Conservation (phyloP, 2,888 invertebrate species). For the Tridacna gigas region DNA sequence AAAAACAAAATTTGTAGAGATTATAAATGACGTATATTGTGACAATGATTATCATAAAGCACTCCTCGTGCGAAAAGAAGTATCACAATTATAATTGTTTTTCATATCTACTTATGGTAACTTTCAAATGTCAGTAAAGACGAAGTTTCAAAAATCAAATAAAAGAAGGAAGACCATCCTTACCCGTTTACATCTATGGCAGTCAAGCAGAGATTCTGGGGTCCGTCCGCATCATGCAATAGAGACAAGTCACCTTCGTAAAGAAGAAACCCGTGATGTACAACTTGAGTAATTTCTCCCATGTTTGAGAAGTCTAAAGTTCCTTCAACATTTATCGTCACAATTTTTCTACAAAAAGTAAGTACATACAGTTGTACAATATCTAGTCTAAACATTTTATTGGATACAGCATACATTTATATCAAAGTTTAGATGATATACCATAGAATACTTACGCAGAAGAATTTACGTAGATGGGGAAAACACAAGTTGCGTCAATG, state of each 20-base stretch:
- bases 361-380: not conserved
- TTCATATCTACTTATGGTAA: too few species aligned
- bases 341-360: not conserved
- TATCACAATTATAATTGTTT: too few species aligned
- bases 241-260: conserved; percentile 7
- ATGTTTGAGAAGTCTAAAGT: not conserved
- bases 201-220: not conserved
- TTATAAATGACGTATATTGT: not conserved
- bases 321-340: not conserved
- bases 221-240: conserved; percentile 11
- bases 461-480: conserved; percentile 46
- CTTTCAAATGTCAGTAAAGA: too few species aligned
- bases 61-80: too few species aligned
- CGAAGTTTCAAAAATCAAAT: too few species aligned
- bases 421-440: not conserved
- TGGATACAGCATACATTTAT: not conserved
- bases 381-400: not conserved
- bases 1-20: too few species aligned
- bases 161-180: not conserved
- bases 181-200: conserved; percentile 17
- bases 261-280: not conserved
- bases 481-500: conserved; percentile 46
- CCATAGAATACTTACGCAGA: conserved; percentile 23
- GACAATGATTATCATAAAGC: too few species aligned
- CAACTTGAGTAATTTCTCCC: not conserved